Percentiles rank a stretch among this genome's conserved stretches.
Evolutionary conservation across 2,797 vertebrate species (phyloP).

Genomic region (Sphaeramia orbicularis): DNA sequence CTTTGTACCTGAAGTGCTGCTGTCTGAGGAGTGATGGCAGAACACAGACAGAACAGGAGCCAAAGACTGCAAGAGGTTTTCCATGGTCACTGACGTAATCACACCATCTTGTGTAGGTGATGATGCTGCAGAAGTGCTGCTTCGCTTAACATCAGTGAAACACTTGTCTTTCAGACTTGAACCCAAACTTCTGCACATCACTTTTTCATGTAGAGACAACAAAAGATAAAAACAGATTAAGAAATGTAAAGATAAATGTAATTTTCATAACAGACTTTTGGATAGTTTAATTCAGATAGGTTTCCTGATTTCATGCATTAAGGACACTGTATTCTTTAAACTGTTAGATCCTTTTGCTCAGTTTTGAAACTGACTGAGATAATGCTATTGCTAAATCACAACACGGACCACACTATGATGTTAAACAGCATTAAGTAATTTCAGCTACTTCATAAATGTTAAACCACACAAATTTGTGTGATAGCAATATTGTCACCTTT

Average conservation of each 20-base stretch:
- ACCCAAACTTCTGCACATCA: slow-evolving; percentile 77
- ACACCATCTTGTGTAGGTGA: slow-evolving; percentile 20
- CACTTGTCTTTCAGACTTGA: slow-evolving; percentile 81
- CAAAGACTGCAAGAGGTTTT: slow-evolving; percentile 67
- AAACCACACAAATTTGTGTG: too few relatives aligned
- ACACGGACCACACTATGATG: too few relatives aligned
- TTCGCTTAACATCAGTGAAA: slow-evolving; percentile 38
- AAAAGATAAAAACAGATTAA: not conserved
- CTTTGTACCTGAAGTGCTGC: slow-evolving; percentile 32
- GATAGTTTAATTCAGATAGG: too few relatives aligned
- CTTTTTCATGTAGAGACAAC: slow-evolving; percentile 51
- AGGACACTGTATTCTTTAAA: too few relatives aligned
- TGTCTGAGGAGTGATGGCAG: slow-evolving; percentile 33
- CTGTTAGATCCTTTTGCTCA: too few relatives aligned
- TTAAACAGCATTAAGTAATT: too few relatives aligned
- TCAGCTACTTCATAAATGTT: too few relatives aligned
- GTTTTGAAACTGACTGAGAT: too few relatives aligned
- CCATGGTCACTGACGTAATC: slow-evolving; percentile 71
- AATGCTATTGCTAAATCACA: too few relatives aligned
- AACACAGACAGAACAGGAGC: slow-evolving; percentile 72
- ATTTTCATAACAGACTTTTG: too few relatives aligned
- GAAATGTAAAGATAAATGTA: not conserved
- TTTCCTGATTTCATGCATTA: too few relatives aligned
- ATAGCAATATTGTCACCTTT: too few relatives aligned
- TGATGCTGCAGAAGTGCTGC: not conserved